Conservation (phyloP, 2,113 vertebrate genomes). For the Nipponia nippon region DNA sequence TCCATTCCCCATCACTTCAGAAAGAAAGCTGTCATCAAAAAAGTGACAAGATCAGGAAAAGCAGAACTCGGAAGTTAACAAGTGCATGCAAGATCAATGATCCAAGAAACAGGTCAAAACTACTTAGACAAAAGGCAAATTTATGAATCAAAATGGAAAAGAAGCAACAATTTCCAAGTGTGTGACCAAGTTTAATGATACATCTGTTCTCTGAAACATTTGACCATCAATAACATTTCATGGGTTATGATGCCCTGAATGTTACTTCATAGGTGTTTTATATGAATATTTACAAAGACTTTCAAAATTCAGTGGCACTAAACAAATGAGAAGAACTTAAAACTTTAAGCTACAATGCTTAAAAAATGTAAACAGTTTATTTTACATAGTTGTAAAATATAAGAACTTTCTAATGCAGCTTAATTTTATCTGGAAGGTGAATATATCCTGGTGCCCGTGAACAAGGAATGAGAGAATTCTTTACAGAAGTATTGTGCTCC, state of each 20-base stretch:
- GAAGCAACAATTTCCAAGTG: conserved; percentile 58
- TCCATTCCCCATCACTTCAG: neutral
- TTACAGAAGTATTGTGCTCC: conserved; percentile 79
- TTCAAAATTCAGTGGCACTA: conserved; percentile 73
- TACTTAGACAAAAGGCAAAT: neutral
- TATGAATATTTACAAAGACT: conserved; percentile 78
- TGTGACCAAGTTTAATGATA: conserved; percentile 76
- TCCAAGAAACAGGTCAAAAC: neutral
- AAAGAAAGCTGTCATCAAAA: neutral
- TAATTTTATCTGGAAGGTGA: conserved; percentile 67
- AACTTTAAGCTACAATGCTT: conserved; percentile 79
- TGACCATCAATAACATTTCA: conserved; percentile 81
- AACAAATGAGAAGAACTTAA: conserved; percentile 66
- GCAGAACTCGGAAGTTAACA: neutral
- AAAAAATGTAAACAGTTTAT: conserved; percentile 83
- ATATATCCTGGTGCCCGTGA: conserved; percentile 70
- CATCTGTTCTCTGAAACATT: conserved; percentile 71
- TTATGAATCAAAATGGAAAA: neutral
- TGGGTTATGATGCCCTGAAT: conserved; percentile 60
- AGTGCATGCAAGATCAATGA: neutral
- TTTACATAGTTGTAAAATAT: conserved; percentile 79
- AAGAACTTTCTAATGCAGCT: conserved; percentile 74
- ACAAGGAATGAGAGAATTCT: conserved; percentile 78
- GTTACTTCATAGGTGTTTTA: conserved; percentile 82
- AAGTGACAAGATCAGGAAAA: neutral